Conservation (phyloP, 2,797 vertebrate species). For the Tenualosa thibaudeaui region DNA sequence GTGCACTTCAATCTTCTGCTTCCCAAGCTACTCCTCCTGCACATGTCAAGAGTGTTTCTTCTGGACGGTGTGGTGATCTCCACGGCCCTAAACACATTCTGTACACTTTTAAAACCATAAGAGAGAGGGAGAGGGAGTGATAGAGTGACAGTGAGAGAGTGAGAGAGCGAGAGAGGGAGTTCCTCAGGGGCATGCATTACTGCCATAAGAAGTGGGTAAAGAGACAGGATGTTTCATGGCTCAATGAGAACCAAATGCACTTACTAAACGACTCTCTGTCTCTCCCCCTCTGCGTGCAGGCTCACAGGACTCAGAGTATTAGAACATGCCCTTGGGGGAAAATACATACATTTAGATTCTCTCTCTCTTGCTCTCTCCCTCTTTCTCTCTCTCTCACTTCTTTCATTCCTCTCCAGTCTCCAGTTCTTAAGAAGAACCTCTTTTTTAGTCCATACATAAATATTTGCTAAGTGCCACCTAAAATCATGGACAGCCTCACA, state of each 20-base stretch:
- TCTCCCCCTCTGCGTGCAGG: conserved; percentile 45
- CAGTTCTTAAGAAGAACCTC: conserved; percentile 61
- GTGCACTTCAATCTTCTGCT: background rate
- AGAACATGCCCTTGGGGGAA: conserved; percentile 78
- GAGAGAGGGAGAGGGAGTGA: background rate
- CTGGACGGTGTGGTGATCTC: conserved; percentile 40
- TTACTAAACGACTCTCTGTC: conserved; percentile 85
- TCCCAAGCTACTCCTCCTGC: background rate
- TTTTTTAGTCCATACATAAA: conserved; percentile 78
- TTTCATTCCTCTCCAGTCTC: conserved; percentile 61
- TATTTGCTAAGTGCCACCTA: conserved; percentile 69
- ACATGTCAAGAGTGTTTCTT: background rate
- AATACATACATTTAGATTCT: conserved; percentile 58
- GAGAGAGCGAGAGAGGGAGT: conserved; percentile 76
- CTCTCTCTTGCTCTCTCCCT: conserved; percentile 36
- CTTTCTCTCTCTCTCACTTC: conserved; percentile 17
- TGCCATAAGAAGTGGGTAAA: conserved; percentile 91
- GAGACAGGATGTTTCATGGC: conserved; percentile 95
- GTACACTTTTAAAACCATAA: conserved; percentile 65
- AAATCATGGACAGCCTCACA: conserved; percentile 31
- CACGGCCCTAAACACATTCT: background rate
- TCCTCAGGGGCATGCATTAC: conserved; percentile 93
- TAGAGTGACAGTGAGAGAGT: conserved; percentile 36
- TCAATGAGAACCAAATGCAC: conserved; percentile 86
- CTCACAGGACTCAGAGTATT: conserved; percentile 65